Conservation (phyloP, 2,888 invertebrate species). For the Pimpla rufipes region DNA sequence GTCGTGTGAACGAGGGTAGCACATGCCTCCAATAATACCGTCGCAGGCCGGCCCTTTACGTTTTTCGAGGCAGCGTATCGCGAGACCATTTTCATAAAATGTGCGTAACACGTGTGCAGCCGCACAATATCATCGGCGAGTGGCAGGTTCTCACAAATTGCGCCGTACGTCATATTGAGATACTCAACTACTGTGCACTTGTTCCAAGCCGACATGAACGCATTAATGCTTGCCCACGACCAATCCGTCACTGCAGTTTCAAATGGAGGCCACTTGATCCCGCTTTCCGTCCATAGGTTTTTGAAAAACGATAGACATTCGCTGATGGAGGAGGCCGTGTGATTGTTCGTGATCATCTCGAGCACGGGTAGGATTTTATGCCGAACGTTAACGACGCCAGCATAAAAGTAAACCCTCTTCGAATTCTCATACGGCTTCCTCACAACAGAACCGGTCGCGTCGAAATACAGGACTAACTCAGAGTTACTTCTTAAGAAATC, state of each 20-base stretch:
- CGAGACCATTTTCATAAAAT: constrained; percentile 60
- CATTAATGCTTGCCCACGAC: constrained; percentile 60
- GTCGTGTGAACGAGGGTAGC: constrained; percentile 35
- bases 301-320: constrained; percentile 32
- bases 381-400: constrained; percentile 40
- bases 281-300: constrained; percentile 29
- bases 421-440: constrained; percentile 34
- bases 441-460: constrained; percentile 46
- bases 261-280: constrained; percentile 59
- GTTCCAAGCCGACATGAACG: constrained; percentile 49
- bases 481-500: constrained; percentile 38
- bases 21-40: constrained; percentile 35
- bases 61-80: constrained; percentile 11
- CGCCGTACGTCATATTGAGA: constrained; percentile 31
- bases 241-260: constrained; percentile 46
- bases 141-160: background rate
- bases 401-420: constrained; percentile 53
- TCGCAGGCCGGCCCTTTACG: background rate
- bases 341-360: constrained; percentile 57
- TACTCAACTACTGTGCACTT: constrained; percentile 47
- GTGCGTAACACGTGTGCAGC: constrained; percentile 41
- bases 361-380: constrained; percentile 44
- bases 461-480: constrained; percentile 32
- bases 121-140: constrained; percentile 16
- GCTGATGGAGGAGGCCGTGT: constrained; percentile 41